Percentiles rank a stretch among this genome's conserved stretches.
Conservation (phyloP, 2,113 vertebrate species). For the Clarias magur region DNA sequence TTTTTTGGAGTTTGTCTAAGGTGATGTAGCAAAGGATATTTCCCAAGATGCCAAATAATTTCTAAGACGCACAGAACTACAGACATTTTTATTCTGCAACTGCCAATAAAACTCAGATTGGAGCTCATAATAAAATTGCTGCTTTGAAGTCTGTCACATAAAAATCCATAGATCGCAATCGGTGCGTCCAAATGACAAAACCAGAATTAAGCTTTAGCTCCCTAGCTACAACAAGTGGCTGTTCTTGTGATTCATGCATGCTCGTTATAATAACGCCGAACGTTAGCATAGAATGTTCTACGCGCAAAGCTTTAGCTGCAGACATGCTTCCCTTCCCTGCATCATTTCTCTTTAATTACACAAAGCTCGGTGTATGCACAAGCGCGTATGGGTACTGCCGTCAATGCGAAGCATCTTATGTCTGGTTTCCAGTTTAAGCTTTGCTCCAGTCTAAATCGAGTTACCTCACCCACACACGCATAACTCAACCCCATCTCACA, state of each 20-base stretch:
- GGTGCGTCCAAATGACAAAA: not conserved
- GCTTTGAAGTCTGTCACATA: not conserved
- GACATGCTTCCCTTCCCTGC: not conserved
- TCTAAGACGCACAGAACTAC: not conserved
- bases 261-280: not conserved
- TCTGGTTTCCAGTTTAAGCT: not conserved
- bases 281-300: not conserved
- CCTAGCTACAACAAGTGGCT: not conserved
- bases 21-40: not conserved
- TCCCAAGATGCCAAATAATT: not conserved
- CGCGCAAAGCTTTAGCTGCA: not conserved
- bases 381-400: not conserved
- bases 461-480: not conserved
- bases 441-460: not conserved
- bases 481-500: not conserved
- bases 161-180: not conserved
- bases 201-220: not conserved
- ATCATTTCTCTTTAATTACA: slow-evolving; percentile 16
- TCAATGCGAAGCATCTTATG: not conserved
- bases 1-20: not conserved
- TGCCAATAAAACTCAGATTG: not conserved
- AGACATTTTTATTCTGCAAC: not conserved
- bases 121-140: not conserved
- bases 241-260: slow-evolving; percentile 3
- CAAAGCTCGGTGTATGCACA: not conserved